These are phyloP conservation scores for Prunella fulvescens DNA, from an alignment of 2,113 vertebrate species.

Conservation along the genomic window DNA sequence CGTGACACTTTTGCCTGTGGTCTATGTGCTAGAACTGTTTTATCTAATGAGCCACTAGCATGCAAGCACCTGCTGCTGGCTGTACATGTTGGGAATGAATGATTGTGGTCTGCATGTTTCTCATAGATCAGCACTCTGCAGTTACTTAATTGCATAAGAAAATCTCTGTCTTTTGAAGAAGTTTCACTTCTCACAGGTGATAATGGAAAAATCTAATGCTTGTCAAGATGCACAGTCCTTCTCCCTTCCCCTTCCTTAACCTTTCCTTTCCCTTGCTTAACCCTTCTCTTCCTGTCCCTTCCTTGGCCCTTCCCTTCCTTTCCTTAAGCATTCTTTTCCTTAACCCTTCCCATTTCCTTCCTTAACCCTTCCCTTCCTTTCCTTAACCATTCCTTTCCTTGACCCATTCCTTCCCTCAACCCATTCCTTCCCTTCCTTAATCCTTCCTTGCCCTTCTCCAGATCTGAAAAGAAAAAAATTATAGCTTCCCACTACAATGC, in stretches of 20 bases:
- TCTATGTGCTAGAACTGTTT: constrained; percentile 44
- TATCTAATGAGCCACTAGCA: neutral
- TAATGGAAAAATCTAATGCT: neutral
- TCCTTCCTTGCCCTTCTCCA: neutral
- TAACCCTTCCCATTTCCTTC: neutral
- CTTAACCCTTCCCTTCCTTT: neutral
- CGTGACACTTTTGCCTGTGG: constrained; percentile 63
- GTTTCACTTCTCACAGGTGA: constrained; percentile 1
- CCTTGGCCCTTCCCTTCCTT: neutral
- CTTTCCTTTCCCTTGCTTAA: neutral
- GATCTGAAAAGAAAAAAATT: neutral
- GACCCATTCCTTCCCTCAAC: neutral
- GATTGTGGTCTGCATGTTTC: constrained; percentile 35
- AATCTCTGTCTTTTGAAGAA: constrained; percentile 21
- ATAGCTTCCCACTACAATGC: neutral
- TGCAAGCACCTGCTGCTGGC: neutral
- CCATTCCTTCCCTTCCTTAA: neutral
- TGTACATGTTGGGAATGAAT: constrained; percentile 28
- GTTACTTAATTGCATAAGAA: constrained; percentile 1
- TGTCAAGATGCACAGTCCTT: neutral
- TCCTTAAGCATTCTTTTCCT: neutral
- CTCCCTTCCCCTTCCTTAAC: neutral
- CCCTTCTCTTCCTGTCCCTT: neutral
- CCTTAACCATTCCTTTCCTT: neutral
- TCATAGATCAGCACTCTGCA: constrained; percentile 23